Conservation (phyloP, 2,797 vertebrate genomes). For the Danionella dracula region DNA sequence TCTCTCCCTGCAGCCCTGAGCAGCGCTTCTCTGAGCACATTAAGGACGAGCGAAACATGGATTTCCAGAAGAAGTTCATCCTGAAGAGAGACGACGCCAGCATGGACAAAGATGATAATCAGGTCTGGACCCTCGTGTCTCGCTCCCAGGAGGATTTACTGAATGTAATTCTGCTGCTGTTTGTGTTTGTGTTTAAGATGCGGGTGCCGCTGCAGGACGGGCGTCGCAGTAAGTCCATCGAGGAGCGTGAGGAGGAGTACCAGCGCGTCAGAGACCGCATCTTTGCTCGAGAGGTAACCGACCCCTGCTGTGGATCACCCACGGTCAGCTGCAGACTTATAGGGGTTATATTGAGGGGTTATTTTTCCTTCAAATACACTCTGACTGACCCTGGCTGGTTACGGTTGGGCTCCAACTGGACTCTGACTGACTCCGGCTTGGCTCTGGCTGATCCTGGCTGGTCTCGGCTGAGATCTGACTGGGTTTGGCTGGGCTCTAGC, state of each 20-base stretch:
- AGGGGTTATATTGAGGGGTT: too few relatives aligned
- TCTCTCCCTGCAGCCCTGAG: conserved; percentile 76
- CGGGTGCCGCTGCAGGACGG: conserved; percentile 97
- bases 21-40: conserved; percentile 98
- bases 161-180: not conserved
- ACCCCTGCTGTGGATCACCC: not conserved
- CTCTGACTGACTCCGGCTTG: too few relatives aligned
- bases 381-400: too few relatives aligned
- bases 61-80: conserved; percentile 97
- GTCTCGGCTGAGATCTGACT: too few relatives aligned
- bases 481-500: too few relatives aligned
- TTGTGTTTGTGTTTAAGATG: conserved; percentile 71
- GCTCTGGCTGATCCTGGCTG: too few relatives aligned
- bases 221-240: conserved; percentile 97
- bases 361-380: too few relatives aligned
- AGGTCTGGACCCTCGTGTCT: conserved; percentile 62
- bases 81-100: conserved; percentile 95
- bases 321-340: too few relatives aligned
- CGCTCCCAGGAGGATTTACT: too few relatives aligned
- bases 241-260: conserved; percentile 97
- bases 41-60: conserved; percentile 91
- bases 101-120: conserved; percentile 97
- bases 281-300: conserved; percentile 96
- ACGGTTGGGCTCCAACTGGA: too few relatives aligned
- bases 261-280: conserved; percentile 97